Evolutionary conservation across 2,797 vertebrate species (phyloP).

Genomic region (Uromys caudimaculatus): DNA sequence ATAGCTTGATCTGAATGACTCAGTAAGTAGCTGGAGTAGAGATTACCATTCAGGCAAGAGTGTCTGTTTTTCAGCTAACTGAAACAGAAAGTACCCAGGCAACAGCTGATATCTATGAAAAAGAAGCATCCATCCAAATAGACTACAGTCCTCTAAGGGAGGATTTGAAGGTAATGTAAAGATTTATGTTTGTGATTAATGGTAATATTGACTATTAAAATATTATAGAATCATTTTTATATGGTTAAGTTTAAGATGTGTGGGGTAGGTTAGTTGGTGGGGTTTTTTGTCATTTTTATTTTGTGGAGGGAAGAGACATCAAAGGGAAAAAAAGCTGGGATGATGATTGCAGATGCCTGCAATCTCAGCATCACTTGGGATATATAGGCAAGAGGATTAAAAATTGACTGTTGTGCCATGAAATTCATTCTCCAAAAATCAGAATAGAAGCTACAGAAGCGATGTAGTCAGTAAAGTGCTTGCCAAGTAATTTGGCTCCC

Average conservation of each 20-base stretch:
- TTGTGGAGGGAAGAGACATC: background rate
- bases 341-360: background rate
- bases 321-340: background rate
- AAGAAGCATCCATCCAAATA: constrained; percentile 91
- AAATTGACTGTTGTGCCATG: background rate
- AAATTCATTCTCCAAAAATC: background rate
- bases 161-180: constrained; percentile 88
- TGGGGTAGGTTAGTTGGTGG: background rate
- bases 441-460: background rate
- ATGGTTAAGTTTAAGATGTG: background rate
- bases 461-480: background rate
- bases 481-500: background rate
- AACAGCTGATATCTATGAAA: constrained; percentile 89
- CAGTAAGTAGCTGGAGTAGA: background rate
- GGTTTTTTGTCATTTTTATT: background rate
- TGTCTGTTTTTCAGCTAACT: constrained; percentile 85
- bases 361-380: background rate
- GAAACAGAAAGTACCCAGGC: constrained; percentile 86
- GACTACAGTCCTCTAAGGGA: constrained; percentile 91
- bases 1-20: background rate
- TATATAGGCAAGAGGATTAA: background rate
- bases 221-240: background rate
- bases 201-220: background rate
- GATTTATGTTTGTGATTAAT: background rate
- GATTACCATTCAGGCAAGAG: no score